Evolutionary conservation across 2,797 vertebrate species (phyloP), one percentile per base, ranked within the genome.

Genomic region (Buceros bicornis): DNA sequence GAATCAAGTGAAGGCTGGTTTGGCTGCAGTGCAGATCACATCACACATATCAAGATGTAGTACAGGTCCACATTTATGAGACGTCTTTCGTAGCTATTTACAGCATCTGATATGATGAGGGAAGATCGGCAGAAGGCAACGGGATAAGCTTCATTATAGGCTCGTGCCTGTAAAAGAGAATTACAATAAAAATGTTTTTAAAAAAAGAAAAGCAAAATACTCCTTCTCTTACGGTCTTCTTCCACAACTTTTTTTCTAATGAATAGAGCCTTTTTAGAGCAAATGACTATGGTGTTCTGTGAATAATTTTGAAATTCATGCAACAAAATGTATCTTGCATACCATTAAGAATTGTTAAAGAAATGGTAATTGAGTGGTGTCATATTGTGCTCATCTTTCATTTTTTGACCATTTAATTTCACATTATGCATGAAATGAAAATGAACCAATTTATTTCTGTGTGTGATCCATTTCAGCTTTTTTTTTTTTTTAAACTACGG

Each of bases 391-490:
- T 90, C 16, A 8, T 89, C 80, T 93, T 78, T 91, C 56, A 56
- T 54, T 73, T 87, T 82, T 87, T 94, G 18, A 50, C 51, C 25
- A 50, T 80, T 95, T 90, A 45, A 47, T 89, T 92, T 93, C 28
- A 73, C 51, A 45, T 54, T 45, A 65, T 50, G 22, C 31, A 15
- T 81, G 45, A 74, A 91, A 60, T 67, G 14, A 74, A 93, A 90
- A 85, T 67, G 45, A 90, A 28, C 3, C 16, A 16, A 35, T 77
- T 87, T 87, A 70, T 84, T 90, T 89, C 14, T 1, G 1, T 0
- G 0, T 47, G 37, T 82, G 77, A 90, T 70, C 42, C 26, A 21
- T 72, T 82, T 87, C 33, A 65, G 16, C 40, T 43, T 65, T 76
- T 28, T 24, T 33, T 33, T 69, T 43, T 50, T 69, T 74, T 67